Evolutionary conservation across 2,797 vertebrate genomes (phyloP).

Genomic region (Echiichthys vipera): DNA sequence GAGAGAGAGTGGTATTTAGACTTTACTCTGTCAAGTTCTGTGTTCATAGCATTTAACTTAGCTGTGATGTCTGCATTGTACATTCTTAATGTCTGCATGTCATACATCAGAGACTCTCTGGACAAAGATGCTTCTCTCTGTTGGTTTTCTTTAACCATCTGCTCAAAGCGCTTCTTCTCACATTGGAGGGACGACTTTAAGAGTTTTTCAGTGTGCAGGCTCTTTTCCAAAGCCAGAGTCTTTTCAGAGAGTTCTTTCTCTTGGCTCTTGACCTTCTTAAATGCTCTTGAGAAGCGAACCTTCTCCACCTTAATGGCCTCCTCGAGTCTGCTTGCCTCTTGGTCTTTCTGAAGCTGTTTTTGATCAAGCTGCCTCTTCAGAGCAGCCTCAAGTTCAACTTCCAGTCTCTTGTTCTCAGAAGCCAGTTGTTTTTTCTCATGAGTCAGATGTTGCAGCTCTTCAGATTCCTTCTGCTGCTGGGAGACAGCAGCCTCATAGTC

Average conservation of each 20-base stretch:
- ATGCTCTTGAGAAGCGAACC: fast-evolving
- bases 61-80: neutral
- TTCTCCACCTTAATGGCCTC: neutral
- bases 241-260: neutral
- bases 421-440: neutral
- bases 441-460: neutral
- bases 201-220: neutral
- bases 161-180: neutral
- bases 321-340: neutral
- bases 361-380: neutral
- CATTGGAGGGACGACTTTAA: neutral
- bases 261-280: neutral
- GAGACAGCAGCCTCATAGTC: neutral
- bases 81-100: neutral
- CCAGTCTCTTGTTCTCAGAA: neutral
- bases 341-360: neutral
- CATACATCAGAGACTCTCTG: neutral
- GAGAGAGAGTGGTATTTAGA: neutral
- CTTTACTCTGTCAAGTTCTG: neutral
- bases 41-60: neutral
- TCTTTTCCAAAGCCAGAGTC: neutral
- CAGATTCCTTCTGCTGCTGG: neutral
- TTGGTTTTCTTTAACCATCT: neutral
- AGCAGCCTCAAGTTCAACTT: neutral
- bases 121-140: neutral